Evolutionary conservation across 2,888 invertebrate species (phyloP).

Genomic region (Trachelus troglodyta): DNA sequence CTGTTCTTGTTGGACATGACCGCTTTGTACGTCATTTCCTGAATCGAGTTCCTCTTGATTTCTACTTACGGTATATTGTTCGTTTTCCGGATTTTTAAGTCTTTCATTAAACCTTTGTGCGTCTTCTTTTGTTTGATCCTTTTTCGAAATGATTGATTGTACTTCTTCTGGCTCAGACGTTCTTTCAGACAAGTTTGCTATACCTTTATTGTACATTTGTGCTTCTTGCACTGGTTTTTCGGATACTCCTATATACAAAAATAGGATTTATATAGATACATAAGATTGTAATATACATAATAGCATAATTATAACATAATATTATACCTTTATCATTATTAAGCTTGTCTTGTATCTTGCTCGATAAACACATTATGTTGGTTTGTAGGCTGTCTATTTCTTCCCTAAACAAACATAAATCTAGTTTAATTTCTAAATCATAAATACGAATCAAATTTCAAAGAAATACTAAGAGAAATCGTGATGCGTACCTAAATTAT

Average conservation of each 20-base stretch:
- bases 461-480: neutral
- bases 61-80: neutral
- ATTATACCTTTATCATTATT: conserved; percentile 47
- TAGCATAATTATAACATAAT: neutral
- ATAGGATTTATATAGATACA: neutral
- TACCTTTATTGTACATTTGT: neutral
- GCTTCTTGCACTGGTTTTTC: neutral
- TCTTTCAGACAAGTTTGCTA: neutral
- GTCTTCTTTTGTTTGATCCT: neutral
- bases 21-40: neutral
- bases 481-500: neutral
- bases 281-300: neutral
- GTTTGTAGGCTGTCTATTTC: conserved; percentile 85
- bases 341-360: conserved; percentile 58
- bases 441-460: neutral
- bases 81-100: neutral
- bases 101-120: neutral
- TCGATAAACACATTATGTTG: conserved; percentile 78
- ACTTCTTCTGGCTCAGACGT: neutral
- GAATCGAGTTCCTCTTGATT: neutral
- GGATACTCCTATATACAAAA: neutral
- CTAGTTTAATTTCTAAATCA: neutral
- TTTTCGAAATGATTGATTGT: neutral
- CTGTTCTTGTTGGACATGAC: neutral
- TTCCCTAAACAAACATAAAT: conserved; percentile 69